These are phyloP conservation scores for Sycobia sp. DNA, from an alignment of 1,140 invertebrate genomes.

Conservation along the genomic window DNA sequence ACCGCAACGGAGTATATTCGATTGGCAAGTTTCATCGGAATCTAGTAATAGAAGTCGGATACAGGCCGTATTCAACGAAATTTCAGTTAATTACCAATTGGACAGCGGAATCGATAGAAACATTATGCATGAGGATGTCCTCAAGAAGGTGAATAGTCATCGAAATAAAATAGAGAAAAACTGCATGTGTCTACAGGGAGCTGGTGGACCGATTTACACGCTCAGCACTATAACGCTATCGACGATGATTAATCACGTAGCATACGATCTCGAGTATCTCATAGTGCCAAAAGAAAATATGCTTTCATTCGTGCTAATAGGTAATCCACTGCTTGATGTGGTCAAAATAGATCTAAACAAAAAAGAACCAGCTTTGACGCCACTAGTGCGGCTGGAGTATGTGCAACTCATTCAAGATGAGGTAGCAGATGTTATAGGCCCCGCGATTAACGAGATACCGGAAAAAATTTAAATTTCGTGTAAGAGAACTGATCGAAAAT, in stretches of 20 bases:
- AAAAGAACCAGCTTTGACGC: background rate
- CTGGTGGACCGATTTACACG: background rate
- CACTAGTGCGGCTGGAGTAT: background rate
- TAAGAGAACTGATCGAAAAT: background rate
- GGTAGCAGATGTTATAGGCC: background rate
- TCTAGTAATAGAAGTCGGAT: background rate
- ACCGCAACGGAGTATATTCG: no score
- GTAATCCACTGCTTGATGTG: slow-evolving; percentile 32
- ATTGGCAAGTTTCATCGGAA: background rate
- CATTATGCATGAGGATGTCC: background rate
- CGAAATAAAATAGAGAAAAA: background rate
- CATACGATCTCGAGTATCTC: background rate
- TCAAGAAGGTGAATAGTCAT: background rate
- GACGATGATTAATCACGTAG: background rate
- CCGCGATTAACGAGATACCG: background rate
- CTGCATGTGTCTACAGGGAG: background rate
- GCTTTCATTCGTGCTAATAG: slow-evolving; percentile 18
- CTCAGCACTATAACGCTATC: background rate
- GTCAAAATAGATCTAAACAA: slow-evolving; percentile 12
- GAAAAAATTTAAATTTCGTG: background rate
- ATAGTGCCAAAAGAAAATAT: slow-evolving; percentile 27
- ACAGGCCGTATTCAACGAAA: background rate
- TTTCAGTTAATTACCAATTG: background rate
- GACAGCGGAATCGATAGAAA: background rate
- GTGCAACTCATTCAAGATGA: background rate